phyloP scores from a whole-genome alignment of 2,113 vertebrate species.

The Passer domesticus region DNA sequence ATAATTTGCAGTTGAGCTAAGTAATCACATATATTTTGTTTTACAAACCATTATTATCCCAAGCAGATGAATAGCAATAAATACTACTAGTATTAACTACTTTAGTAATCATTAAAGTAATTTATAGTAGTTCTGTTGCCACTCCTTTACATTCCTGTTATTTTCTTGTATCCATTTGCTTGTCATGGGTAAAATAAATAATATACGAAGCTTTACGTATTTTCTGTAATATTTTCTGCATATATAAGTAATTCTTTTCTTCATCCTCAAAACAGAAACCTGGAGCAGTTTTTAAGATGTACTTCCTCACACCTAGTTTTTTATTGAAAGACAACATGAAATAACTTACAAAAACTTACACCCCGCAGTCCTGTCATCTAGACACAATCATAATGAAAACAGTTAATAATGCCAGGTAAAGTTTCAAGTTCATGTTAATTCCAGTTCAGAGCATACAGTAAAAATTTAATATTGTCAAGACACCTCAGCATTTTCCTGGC shows the following conservation, averaged over 20 bases:
- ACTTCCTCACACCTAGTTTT: background rate
- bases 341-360: background rate
- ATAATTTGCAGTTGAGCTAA: background rate
- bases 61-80: background rate
- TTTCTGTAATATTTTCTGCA: background rate
- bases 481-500: background rate
- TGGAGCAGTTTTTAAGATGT: background rate
- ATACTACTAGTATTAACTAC: background rate
- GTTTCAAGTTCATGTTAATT: background rate
- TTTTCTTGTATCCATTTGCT: background rate
- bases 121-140: background rate
- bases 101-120: background rate
- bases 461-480: background rate
- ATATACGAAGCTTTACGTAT: background rate
- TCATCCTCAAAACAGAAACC: background rate
- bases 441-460: background rate
- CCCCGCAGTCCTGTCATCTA: background rate
- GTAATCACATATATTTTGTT: background rate
- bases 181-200: background rate
- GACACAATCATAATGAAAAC: background rate
- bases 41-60: background rate
- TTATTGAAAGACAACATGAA: background rate
- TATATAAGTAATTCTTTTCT: background rate
- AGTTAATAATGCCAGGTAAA: background rate
- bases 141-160: background rate